Conservation (phyloP, 2,113 vertebrate species). For the Phalacrocorax pelagicus region DNA sequence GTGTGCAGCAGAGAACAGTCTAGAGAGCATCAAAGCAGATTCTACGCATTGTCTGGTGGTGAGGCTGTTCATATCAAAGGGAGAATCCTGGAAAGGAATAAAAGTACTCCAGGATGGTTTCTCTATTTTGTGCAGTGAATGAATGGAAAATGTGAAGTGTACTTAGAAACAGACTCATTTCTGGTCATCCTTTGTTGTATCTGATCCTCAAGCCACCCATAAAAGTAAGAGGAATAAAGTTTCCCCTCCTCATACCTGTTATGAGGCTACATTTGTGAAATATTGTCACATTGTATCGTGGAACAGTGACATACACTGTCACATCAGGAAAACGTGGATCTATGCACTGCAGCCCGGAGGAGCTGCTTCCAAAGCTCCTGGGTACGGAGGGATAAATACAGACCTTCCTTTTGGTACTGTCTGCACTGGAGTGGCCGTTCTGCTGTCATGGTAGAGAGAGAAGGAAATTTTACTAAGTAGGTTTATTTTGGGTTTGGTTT, state of each 20-base stretch:
- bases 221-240: not conserved
- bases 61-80: not conserved
- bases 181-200: not conserved
- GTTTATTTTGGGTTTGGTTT: not conserved
- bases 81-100: not conserved
- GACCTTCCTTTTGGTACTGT: not conserved
- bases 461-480: not conserved
- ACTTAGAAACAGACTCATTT: not conserved
- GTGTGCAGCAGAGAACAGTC: not conserved
- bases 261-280: not conserved
- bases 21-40: not conserved
- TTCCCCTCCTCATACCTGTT: not conserved
- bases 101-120: not conserved
- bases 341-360: not conserved
- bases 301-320: accelerated
- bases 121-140: not conserved
- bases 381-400: not conserved
- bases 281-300: not conserved
- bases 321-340: not conserved
- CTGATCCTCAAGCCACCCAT: not conserved
- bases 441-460: not conserved
- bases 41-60: not conserved
- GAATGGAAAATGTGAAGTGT: not conserved
- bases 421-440: not conserved
- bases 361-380: not conserved